Conservation (phyloP, 2,797 vertebrate species). For the Lagorchestes hirsutus region DNA sequence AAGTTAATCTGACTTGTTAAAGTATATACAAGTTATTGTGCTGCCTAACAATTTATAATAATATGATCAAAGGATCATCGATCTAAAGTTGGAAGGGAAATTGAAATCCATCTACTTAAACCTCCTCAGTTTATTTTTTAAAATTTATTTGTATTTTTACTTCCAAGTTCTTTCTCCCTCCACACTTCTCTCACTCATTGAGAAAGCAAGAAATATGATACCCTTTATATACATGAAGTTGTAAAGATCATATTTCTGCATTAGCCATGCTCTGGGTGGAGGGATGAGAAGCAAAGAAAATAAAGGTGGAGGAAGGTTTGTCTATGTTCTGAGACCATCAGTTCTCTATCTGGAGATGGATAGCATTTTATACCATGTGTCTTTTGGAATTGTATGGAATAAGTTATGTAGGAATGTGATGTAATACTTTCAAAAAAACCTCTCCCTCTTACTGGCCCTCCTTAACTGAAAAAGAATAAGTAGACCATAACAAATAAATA, state of each 20-base stretch:
- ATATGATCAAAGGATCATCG: not conserved
- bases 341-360: not conserved
- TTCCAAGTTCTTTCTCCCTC: no score
- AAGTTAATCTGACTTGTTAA: constrained; percentile 33
- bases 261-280: not conserved
- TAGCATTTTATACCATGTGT: not conserved
- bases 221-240: no score
- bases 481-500: not conserved
- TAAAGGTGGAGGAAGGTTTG: not conserved
- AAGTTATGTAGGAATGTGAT: not conserved
- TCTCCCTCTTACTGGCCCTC: not conserved
- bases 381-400: not conserved
- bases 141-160: not conserved
- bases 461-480: not conserved
- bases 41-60: constrained; percentile 3
- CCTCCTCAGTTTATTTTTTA: not conserved
- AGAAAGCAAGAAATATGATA: no score
- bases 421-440: no score
- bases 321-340: not conserved
- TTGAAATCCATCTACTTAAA: not conserved
- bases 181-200: no score
- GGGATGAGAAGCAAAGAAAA: not conserved
- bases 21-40: constrained; percentile 23
- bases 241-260: not conserved
- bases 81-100: not conserved